Conservation (phyloP, 1,140 invertebrate genomes). For the Drosophila lacteicornis region DNA sequence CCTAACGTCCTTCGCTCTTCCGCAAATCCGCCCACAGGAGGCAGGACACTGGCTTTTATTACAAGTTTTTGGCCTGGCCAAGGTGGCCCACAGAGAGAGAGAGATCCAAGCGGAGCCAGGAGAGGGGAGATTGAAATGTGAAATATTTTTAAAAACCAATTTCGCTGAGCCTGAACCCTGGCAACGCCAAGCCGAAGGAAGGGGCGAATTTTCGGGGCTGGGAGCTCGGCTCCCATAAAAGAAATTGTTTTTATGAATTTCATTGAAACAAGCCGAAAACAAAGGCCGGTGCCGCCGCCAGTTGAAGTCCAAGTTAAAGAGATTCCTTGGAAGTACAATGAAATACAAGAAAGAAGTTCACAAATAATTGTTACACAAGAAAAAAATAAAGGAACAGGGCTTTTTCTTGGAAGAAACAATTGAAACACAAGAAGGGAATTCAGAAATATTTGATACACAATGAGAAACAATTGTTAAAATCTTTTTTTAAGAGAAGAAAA, state of each 20-base stretch:
- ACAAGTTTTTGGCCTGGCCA: slow-evolving; percentile 58
- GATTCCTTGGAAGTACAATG: slow-evolving; percentile 43
- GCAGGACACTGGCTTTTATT: slow-evolving; percentile 69
- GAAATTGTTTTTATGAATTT: slow-evolving; percentile 81
- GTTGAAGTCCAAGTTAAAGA: slow-evolving; percentile 30
- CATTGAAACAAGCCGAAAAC: slow-evolving; percentile 58
- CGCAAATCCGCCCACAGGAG: slow-evolving; percentile 25
- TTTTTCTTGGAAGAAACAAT: too few relatives aligned
- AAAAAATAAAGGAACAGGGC: neutral
- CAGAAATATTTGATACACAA: neutral
- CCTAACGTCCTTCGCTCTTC: neutral
- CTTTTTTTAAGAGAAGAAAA: neutral
- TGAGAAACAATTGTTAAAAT: neutral
- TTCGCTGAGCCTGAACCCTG: slow-evolving; percentile 63
- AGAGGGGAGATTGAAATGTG: slow-evolving; percentile 80
- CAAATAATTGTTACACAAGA: slow-evolving; percentile 32
- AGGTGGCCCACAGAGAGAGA: slow-evolving; percentile 45
- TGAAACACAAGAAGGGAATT: too few relatives aligned
- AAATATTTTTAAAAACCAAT: slow-evolving; percentile 83
- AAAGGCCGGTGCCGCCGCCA: slow-evolving; percentile 22
- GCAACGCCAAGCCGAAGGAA: slow-evolving; percentile 15
- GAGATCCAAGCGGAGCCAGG: slow-evolving; percentile 1
- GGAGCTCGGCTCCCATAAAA: slow-evolving; percentile 55
- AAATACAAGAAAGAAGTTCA: slow-evolving; percentile 36
- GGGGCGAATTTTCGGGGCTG: slow-evolving; percentile 8